Evolutionary conservation across 2,888 invertebrate genomes (phyloP).

Genomic region (Agonum fuliginosum): DNA sequence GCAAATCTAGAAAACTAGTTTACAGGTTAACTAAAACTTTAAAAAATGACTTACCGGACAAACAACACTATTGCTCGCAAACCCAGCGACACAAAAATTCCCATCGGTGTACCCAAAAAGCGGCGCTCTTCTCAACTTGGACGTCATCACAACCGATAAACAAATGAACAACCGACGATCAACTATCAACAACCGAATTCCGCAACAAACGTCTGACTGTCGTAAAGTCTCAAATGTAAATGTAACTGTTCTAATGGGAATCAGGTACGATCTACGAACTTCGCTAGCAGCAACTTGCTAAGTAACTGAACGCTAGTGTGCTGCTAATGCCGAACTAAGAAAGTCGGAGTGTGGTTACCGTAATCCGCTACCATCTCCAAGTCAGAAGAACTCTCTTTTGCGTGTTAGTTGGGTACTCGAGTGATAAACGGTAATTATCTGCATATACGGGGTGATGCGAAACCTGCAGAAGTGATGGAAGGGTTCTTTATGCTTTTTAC

Average conservation of each 20-base stretch:
- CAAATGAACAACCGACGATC: slow-evolving; percentile 28
- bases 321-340: background rate
- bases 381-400: slow-evolving; percentile 4
- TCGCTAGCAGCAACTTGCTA: no score
- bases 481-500: background rate
- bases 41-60: slow-evolving; percentile 51
- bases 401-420: slow-evolving; percentile 43
- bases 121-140: slow-evolving; percentile 72
- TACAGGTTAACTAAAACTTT: no score
- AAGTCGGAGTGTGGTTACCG: background rate
- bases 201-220: slow-evolving; percentile 56
- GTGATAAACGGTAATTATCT: background rate
- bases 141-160: slow-evolving; percentile 70
- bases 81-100: slow-evolving; percentile 52
- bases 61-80: slow-evolving; percentile 19
- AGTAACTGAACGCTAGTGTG: background rate
- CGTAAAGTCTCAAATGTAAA: no score
- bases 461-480: background rate
- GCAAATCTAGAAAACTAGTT: no score
- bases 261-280: no score
- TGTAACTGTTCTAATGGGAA: slow-evolving; percentile 49
- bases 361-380: background rate
- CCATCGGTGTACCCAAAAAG: slow-evolving; percentile 64
- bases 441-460: no score
- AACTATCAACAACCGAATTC: slow-evolving; percentile 41